Evolutionary conservation across 1,140 invertebrate genomes (phyloP).

Genomic region (Phthorimaea operculella): DNA sequence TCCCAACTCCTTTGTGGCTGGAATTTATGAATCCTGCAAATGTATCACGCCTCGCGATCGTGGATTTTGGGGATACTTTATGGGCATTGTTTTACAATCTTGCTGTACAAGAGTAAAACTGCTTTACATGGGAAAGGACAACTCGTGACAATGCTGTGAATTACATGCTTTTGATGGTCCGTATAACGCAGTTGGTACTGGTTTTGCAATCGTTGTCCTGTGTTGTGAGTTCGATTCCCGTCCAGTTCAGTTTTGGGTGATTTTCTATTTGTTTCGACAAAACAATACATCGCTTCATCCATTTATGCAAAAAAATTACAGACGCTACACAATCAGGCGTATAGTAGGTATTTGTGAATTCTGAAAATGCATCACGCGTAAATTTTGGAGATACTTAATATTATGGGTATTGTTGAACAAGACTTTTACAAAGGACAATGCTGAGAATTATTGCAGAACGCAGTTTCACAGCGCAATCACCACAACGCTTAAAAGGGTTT

Average conservation of each 20-base stretch:
- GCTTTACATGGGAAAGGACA: constrained; percentile 12
- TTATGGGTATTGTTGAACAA: constrained; percentile 34
- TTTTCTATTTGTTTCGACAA: too few species aligned
- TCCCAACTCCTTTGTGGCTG: constrained; percentile 58
- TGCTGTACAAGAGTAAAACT: constrained; percentile 18
- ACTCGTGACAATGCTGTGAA: too few species aligned
- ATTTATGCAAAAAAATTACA: too few species aligned
- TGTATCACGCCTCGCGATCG: constrained; percentile 35
- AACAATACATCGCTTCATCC: too few species aligned
- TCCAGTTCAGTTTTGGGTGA: too few species aligned
- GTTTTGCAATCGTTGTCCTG: too few species aligned
- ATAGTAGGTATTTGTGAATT: too few species aligned
- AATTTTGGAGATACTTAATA: constrained; percentile 35
- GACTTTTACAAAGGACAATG: constrained; percentile 20
- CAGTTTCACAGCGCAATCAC: neutral
- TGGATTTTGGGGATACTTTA: constrained; percentile 38
- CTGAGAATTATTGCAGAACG: constrained; percentile 18
- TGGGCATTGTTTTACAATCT: constrained; percentile 44
- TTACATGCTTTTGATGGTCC: too few species aligned
- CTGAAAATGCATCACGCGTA: too few species aligned
- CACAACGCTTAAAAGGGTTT: neutral
- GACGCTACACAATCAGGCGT: too few species aligned
- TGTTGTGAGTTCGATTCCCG: too few species aligned
- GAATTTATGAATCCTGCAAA: constrained; percentile 61
- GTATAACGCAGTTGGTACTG: too few species aligned